Evolutionary conservation across 2,888 invertebrate genomes (phyloP).

Genomic region (Sphinx pinastri): DNA sequence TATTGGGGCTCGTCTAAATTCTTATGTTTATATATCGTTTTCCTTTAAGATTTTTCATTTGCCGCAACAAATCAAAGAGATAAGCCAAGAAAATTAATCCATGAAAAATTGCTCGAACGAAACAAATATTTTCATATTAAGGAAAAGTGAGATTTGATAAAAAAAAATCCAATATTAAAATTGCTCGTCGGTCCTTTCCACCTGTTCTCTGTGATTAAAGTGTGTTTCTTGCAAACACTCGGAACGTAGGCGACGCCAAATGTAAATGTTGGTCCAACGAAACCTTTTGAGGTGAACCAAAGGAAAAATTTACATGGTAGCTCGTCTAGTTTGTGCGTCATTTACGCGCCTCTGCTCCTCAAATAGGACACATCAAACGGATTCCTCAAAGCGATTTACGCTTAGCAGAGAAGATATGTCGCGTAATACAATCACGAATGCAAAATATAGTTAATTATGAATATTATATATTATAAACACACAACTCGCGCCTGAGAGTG

Average conservation of each 20-base stretch:
- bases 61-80: constrained; percentile 31
- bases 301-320: constrained; percentile 64
- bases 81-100: constrained; percentile 37
- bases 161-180: constrained; percentile 76
- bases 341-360: constrained; percentile 48
- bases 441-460: not conserved
- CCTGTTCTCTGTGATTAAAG: constrained; percentile 80
- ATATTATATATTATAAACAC: not conserved
- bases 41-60: constrained; percentile 16
- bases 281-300: constrained; percentile 68
- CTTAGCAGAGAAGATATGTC: not conserved
- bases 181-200: constrained; percentile 64
- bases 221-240: constrained; percentile 68
- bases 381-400: constrained; percentile 25
- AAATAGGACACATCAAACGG: constrained; percentile 51
- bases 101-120: constrained; percentile 41
- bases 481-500: constrained; percentile 60
- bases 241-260: constrained; percentile 61
- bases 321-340: constrained; percentile 54
- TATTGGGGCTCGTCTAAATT: not conserved
- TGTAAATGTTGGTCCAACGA: constrained; percentile 75
- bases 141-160: constrained; percentile 65
- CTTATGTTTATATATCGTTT: not conserved
- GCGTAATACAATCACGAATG: not conserved
- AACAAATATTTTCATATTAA: constrained; percentile 50